Evolutionary conservation across 2,888 invertebrate genomes (phyloP).

Genomic region (Camptogramma bilineatum): DNA sequence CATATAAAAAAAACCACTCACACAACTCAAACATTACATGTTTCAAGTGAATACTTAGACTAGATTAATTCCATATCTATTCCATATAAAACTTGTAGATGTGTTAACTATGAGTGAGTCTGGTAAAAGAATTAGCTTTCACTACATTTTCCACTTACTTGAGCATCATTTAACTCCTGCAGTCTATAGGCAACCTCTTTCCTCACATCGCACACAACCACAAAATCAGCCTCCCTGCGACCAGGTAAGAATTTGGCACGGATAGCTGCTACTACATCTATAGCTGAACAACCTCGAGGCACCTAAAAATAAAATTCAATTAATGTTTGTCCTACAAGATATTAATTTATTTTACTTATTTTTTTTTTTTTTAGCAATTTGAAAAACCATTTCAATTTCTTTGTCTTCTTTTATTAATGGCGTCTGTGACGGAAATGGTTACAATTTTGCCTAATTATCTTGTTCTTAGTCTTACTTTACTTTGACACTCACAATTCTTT

Average conservation of each 20-base stretch:
- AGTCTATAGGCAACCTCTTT: conserved; percentile 91
- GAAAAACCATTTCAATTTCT: neutral
- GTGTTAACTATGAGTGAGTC: too few relatives aligned
- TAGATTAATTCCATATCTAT: too few relatives aligned
- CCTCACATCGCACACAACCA: conserved; percentile 95
- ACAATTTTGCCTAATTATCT: too few relatives aligned
- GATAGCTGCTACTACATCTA: conserved; percentile 91
- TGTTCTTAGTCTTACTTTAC: too few relatives aligned
- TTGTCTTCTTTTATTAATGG: too few relatives aligned
- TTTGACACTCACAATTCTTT: too few relatives aligned
- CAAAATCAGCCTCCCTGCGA: conserved; percentile 93
- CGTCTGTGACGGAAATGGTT: too few relatives aligned
- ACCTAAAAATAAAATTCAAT: conserved; percentile 78
- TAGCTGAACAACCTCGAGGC: conserved; percentile 92
- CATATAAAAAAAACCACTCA: too few relatives aligned
- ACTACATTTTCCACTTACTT: conserved; percentile 82
- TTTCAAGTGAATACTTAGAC: too few relatives aligned
- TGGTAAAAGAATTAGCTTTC: too few relatives aligned
- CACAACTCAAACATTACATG: too few relatives aligned
- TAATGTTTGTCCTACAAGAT: neutral
- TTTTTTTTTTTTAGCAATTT: neutral
- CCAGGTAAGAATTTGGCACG: conserved; percentile 90
- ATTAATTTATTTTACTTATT: neutral
- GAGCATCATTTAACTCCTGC: conserved; percentile 93
- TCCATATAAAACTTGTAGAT: too few relatives aligned